Percentiles rank a stretch among this genome's conserved stretches.
Evolutionary conservation across 2,797 vertebrate genomes (phyloP).

Genomic region (Microctenopoma lineatum): DNA sequence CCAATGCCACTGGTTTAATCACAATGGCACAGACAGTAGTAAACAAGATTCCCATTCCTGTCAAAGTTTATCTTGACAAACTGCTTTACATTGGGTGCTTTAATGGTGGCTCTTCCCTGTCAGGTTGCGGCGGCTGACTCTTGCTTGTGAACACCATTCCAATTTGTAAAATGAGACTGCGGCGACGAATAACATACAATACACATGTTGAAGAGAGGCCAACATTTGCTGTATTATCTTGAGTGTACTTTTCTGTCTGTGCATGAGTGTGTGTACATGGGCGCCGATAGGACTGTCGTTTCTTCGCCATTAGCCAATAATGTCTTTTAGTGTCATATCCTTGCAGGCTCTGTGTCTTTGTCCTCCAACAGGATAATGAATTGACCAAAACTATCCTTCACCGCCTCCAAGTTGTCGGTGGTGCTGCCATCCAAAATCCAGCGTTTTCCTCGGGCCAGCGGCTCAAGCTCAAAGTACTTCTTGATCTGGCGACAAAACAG

Average conservation of each 20-base stretch:
- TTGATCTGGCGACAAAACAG: conserved; percentile 85
- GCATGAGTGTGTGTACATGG: conserved; percentile 36
- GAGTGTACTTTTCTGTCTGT: conserved; percentile 46
- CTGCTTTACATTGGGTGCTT: conserved; percentile 23
- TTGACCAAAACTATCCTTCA: conserved; percentile 93
- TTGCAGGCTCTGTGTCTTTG: conserved; percentile 88
- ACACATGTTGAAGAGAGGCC: conserved; percentile 53
- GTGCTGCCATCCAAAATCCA: conserved; percentile 96
- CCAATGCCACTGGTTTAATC: conserved; percentile 46
- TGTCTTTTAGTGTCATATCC: conserved; percentile 88
- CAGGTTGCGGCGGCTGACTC: conserved; percentile 34
- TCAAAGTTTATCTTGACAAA: conserved; percentile 54
- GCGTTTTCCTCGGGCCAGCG: conserved; percentile 92
- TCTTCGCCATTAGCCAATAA: conserved; percentile 43
- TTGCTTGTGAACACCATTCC: conserved; percentile 26
- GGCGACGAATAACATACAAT: conserved; percentile 51
- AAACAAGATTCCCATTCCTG: conserved; percentile 61
- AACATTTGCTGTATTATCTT: conserved; percentile 41
- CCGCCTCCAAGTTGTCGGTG: conserved; percentile 89
- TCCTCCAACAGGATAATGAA: conserved; percentile 95
- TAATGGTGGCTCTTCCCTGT: conserved; percentile 32
- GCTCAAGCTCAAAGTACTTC: conserved; percentile 98
- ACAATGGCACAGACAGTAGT: conserved; percentile 63
- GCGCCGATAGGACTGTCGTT: conserved; percentile 43
- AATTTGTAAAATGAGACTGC: conserved; percentile 37